phyloP scores from a whole-genome alignment of 2,888 invertebrate species.

The Nomada lathburiana region DNA sequence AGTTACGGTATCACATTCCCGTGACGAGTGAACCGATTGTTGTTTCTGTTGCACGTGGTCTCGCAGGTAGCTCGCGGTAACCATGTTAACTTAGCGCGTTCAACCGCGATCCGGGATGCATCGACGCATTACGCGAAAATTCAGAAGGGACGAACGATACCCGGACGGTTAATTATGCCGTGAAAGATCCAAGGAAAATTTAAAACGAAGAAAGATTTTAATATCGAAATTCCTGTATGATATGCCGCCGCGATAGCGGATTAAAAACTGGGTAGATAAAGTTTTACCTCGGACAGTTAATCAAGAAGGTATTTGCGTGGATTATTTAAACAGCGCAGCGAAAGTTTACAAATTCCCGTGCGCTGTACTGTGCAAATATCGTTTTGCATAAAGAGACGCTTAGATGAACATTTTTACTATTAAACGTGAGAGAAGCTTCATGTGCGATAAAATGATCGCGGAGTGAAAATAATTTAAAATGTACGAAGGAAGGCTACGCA shows the following conservation, averaged over 20 bases:
- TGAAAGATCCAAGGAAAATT: neutral
- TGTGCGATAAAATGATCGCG: neutral
- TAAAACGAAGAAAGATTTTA: neutral
- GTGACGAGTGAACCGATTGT: constrained; percentile 35
- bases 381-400: neutral
- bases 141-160: neutral
- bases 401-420: neutral
- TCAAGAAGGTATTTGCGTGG: neutral
- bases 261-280: too few relatives aligned
- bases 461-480: neutral
- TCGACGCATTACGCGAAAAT: neutral
- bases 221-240: neutral
- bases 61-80: neutral
- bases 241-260: too few relatives aligned
- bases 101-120: neutral
- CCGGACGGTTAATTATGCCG: neutral
- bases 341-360: neutral
- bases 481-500: neutral
- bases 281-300: too few relatives aligned
- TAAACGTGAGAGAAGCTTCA: constrained; percentile 1
- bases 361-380: neutral
- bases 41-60: neutral
- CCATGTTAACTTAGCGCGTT: constrained; percentile 12
- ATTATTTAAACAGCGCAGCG: constrained; percentile 36
- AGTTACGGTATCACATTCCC: constrained; percentile 51